Conservation (phyloP, 2,797 vertebrate genomes). For the Poeciliopsis turneri region DNA sequence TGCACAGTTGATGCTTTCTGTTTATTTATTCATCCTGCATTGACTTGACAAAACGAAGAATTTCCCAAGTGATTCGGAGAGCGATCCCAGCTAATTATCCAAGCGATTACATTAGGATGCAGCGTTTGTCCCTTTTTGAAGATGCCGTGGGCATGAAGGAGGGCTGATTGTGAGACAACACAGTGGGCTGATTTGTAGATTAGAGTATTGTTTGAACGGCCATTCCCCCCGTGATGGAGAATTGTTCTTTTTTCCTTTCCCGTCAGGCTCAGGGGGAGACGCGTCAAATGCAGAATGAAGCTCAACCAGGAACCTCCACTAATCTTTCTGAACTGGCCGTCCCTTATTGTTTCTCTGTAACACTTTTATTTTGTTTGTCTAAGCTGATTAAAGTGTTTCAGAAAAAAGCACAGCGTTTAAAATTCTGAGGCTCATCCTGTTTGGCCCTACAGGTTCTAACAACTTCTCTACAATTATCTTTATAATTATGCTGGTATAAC, state of each 20-base stretch:
- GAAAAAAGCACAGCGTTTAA: background rate
- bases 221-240: background rate
- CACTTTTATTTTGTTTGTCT: background rate
- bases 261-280: background rate
- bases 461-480: background rate
- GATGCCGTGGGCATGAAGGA: background rate
- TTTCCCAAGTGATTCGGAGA: background rate
- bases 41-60: background rate
- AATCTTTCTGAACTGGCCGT: background rate
- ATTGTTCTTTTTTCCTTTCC: constrained; percentile 1
- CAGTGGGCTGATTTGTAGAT: constrained; percentile 16
- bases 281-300: background rate
- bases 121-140: background rate
- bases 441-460: background rate
- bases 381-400: background rate
- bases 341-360: background rate
- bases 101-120: background rate
- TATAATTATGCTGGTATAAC: background rate
- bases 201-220: constrained; percentile 1
- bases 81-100: background rate
- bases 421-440: background rate
- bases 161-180: background rate
- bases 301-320: background rate
- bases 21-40: background rate
- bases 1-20: background rate